Evolutionary conservation across 2,797 vertebrate genomes (phyloP).

Genomic region (Rhynchonycteris naso): DNA sequence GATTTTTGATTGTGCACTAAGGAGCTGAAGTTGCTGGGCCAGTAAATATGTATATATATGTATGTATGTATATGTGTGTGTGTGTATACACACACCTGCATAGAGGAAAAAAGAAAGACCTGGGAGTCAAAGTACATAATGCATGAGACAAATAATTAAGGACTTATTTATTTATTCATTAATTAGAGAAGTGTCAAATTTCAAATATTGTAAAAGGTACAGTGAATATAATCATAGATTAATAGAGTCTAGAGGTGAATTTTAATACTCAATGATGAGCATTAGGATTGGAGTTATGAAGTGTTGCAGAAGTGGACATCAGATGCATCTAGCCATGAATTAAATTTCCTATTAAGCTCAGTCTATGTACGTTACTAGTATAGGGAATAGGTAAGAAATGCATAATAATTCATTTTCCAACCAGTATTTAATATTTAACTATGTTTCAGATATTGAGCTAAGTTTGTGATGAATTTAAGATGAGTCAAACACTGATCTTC

Average conservation of each 20-base stretch:
- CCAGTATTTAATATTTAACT: not conserved
- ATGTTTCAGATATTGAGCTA: not conserved
- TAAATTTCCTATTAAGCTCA: not conserved
- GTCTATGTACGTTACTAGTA: not conserved
- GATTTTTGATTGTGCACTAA: not conserved
- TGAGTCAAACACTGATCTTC: not conserved
- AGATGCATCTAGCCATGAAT: not conserved
- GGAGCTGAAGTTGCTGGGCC: not conserved
- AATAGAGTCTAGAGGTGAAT: constrained; percentile 15
- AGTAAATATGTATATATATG: not conserved
- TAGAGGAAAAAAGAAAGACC: not conserved
- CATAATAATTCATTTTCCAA: constrained; percentile 7
- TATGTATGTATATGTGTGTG: not conserved
- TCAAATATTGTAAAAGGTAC: not conserved
- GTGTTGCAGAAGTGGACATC: not conserved
- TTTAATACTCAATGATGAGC: not conserved
- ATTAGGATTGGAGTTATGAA: not conserved
- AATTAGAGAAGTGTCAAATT: constrained; percentile 16
- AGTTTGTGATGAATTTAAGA: not conserved
- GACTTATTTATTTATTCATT: not conserved
- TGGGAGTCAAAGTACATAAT: not conserved
- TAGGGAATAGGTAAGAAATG: not conserved
- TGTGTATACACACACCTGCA: not conserved
- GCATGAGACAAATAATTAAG: not conserved
- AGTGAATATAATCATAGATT: not conserved